Percentiles rank a stretch among this genome's conserved stretches.
phyloP scores from a whole-genome alignment of 1,140 invertebrate species.

The Latrodectus geometricus region DNA sequence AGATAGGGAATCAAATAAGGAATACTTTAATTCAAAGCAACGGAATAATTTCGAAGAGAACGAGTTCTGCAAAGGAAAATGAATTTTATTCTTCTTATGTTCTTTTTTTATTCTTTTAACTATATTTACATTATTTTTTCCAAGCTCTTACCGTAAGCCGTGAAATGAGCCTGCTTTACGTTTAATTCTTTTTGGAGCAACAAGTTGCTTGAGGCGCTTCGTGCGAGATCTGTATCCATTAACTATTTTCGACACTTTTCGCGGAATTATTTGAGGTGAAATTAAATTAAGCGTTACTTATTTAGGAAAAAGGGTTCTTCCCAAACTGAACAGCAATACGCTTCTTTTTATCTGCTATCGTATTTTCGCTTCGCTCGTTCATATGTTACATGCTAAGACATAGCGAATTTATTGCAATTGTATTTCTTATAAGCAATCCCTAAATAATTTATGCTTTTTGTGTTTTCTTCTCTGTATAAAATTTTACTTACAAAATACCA shows the following conservation, averaged over 20 bases:
- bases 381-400: not conserved
- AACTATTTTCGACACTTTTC: not conserved
- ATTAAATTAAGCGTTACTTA: not conserved
- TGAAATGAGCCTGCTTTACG: not conserved
- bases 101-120: not conserved
- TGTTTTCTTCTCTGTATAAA: too few relatives aligned
- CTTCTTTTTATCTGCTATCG: not conserved
- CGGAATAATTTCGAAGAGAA: not conserved
- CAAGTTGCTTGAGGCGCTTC: slow-evolving; percentile 4
- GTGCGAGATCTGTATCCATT: not conserved
- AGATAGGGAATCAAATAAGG: not conserved
- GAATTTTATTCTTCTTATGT: slow-evolving; percentile 1
- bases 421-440: too few relatives aligned
- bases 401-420: too few relatives aligned
- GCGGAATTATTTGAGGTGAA: slow-evolving; percentile 3
- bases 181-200: not conserved
- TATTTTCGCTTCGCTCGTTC: not conserved
- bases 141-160: too few relatives aligned
- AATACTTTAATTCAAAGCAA: not conserved
- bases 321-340: not conserved
- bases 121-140: not conserved
- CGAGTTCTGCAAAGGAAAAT: not conserved
- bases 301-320: not conserved
- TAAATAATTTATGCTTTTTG: too few relatives aligned
- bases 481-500: too few relatives aligned